Conservation (phyloP, 2,113 vertebrate genomes). For the Gymnobelideus leadbeateri region DNA sequence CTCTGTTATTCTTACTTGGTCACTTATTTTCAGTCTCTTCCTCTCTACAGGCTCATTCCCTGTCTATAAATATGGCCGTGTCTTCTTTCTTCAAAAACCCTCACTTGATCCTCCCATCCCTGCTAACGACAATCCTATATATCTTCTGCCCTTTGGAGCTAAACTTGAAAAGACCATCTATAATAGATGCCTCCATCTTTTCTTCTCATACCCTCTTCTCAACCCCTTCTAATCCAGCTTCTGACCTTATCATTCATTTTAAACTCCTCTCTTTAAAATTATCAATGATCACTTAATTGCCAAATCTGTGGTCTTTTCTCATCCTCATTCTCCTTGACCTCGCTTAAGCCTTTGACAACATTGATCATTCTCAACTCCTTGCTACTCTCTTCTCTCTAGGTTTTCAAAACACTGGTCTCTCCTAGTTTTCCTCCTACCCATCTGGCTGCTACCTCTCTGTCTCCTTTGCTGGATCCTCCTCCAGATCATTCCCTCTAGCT, state of each 20-base stretch:
- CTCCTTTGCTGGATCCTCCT: too few species aligned
- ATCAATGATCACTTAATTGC: too few species aligned
- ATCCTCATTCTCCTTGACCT: too few species aligned
- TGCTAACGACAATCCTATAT: not conserved
- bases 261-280: too few species aligned
- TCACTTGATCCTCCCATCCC: not conserved
- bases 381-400: too few species aligned
- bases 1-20: not conserved
- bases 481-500: too few species aligned
- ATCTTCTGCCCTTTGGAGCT: not conserved
- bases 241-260: not conserved
- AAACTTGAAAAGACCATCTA: not conserved
- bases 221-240: not conserved
- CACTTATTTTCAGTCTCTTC: not conserved
- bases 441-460: too few species aligned
- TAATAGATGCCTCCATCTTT: not conserved
- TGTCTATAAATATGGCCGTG: not conserved
- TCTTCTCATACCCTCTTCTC: not conserved
- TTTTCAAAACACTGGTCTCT: too few species aligned
- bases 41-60: not conserved
- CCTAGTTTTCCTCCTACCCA: too few species aligned
- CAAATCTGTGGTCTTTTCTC: too few species aligned
- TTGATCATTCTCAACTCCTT: too few species aligned
- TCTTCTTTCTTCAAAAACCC: not conserved
- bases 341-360: too few species aligned